phyloP scores from a whole-genome alignment of 2,888 invertebrate genomes.

The Autographa gamma region DNA sequence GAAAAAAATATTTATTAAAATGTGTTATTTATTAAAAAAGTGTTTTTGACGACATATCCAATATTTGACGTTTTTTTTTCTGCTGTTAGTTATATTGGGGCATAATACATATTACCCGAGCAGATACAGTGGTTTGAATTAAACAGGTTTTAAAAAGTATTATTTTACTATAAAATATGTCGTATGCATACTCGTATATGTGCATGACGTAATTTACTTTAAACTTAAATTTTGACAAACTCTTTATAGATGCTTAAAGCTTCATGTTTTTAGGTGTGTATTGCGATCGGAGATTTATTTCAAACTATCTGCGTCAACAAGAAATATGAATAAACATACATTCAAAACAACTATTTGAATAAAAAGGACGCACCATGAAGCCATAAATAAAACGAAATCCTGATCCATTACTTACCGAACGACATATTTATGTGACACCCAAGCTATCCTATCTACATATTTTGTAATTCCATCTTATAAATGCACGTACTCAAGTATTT shows the following conservation, averaged over 20 bases:
- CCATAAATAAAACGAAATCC: conserved; percentile 37
- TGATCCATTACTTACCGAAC: conserved; percentile 30
- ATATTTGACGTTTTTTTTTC: too few relatives aligned
- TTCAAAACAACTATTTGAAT: background rate
- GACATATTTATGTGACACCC: conserved; percentile 40
- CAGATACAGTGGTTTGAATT: too few relatives aligned
- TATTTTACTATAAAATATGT: too few relatives aligned
- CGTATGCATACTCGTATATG: too few relatives aligned
- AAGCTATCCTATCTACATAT: conserved; percentile 54
- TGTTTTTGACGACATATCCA: too few relatives aligned
- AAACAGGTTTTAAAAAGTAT: too few relatives aligned
- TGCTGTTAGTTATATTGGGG: too few relatives aligned
- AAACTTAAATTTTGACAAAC: background rate
- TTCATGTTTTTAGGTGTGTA: background rate
- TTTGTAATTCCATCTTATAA: conserved; percentile 63
- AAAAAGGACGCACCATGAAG: background rate
- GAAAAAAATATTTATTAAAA: too few relatives aligned
- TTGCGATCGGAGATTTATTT: background rate
- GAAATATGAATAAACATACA: conserved; percentile 2
- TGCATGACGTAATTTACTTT: too few relatives aligned
- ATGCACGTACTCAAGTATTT: conserved; percentile 61
- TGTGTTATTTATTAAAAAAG: too few relatives aligned
- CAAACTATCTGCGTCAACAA: background rate
- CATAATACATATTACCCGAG: too few relatives aligned
- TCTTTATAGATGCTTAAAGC: background rate